phyloP scores from a whole-genome alignment of 2,797 vertebrate species.

The Capromys pilorides region DNA sequence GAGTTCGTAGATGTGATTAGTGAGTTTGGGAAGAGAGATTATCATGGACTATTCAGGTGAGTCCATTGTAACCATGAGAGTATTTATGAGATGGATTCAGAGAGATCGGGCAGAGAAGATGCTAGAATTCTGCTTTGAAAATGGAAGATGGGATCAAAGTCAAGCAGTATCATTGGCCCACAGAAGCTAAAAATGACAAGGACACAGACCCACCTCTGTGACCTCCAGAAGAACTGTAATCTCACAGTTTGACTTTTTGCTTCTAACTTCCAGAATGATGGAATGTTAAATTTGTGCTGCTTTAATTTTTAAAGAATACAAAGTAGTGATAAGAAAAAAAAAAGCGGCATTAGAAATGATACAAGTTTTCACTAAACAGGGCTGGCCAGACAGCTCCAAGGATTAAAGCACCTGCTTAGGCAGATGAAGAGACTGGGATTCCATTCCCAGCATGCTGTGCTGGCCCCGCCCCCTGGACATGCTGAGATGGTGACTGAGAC shows the following conservation, averaged over 20 bases:
- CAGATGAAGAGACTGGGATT: too few relatives aligned
- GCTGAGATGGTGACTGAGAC: too few relatives aligned
- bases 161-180: background rate
- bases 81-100: background rate
- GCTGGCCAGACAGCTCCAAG: too few relatives aligned
- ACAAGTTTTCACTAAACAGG: too few relatives aligned
- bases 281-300: too few relatives aligned
- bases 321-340: too few relatives aligned
- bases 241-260: background rate
- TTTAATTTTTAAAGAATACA: too few relatives aligned
- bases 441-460: too few relatives aligned
- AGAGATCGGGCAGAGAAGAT: background rate
- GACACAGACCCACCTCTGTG: background rate
- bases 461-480: too few relatives aligned
- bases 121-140: background rate
- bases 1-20: background rate
- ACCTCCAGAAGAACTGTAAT: background rate
- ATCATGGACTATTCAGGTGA: background rate
- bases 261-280: background rate
- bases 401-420: too few relatives aligned
- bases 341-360: too few relatives aligned
- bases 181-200: background rate
- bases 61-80: background rate
- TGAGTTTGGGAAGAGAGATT: background rate
- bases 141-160: background rate